phyloP scores from a whole-genome alignment of 2,113 vertebrate species.

The Ammodytes marinus region DNA sequence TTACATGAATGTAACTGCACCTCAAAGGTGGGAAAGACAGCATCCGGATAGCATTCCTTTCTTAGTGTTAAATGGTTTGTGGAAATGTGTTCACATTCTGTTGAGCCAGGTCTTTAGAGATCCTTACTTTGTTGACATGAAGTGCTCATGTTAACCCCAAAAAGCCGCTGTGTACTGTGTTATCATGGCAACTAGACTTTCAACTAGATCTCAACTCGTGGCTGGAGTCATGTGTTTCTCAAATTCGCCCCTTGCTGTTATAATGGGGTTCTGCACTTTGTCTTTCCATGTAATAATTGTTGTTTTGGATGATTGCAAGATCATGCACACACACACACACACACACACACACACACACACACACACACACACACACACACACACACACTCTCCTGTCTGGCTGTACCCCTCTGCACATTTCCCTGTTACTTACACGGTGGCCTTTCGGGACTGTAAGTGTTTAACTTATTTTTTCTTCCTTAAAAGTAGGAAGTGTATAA shows the following conservation, averaged over 20 bases:
- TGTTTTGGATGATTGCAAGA: not conserved
- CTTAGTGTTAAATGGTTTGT: not conserved
- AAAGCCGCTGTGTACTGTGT: conserved; percentile 3
- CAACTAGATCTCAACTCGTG: not conserved
- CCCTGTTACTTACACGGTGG: conserved; percentile 41
- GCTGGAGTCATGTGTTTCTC: not conserved
- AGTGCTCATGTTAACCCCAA: conserved; percentile 2
- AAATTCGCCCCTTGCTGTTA: not conserved
- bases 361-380: not conserved
- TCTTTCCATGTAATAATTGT: not conserved
- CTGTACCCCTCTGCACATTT: not conserved
- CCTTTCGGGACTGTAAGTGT: conserved; percentile 51
- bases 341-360: not conserved
- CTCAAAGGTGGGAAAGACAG: not conserved
- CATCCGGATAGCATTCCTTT: not conserved
- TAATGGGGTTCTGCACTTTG: not conserved
- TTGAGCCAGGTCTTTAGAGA: not conserved
- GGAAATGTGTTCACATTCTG: not conserved
- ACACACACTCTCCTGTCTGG: not conserved
- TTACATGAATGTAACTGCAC: conserved; percentile 66
- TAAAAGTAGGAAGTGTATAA: conserved; percentile 16
- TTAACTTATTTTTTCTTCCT: not conserved
- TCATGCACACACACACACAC: not conserved
- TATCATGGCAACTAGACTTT: not conserved
- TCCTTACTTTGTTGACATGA: not conserved